A percentile compares a stretch with the other conserved stretches of the same genome.
These are phyloP conservation scores for Xenus cinereus DNA, from an alignment of 2,113 vertebrate species.

Conservation along the genomic window DNA sequence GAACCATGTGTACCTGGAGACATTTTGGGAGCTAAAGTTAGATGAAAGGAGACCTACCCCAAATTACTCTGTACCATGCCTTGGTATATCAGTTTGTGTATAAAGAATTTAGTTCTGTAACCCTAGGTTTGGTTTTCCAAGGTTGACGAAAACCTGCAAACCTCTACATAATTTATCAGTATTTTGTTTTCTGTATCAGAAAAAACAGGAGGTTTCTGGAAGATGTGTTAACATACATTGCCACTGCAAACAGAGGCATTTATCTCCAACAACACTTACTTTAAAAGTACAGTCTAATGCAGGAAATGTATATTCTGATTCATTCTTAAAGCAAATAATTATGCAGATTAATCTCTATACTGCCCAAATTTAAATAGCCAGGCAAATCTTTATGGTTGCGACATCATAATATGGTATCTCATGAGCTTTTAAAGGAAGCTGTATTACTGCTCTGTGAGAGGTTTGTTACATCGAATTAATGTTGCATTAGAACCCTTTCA, in stretches of 20 bases:
- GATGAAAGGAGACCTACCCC: neutral
- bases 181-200: neutral
- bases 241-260: neutral
- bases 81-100: neutral
- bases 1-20: neutral
- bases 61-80: neutral
- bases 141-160: neutral
- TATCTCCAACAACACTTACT: neutral
- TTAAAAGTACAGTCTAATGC: neutral
- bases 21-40: neutral
- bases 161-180: neutral
- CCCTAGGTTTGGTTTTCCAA: neutral
- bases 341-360: neutral
- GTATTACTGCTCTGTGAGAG: neutral
- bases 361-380: neutral
- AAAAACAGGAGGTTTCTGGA: neutral
- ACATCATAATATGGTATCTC: neutral
- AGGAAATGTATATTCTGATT: neutral
- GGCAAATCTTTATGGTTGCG: neutral
- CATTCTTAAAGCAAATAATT: slow-evolving; percentile 5
- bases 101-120: neutral
- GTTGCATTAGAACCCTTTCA: slow-evolving; percentile 23
- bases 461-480: neutral
- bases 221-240: neutral
- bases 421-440: neutral